These are phyloP conservation scores for Ptychobarbus kaznakovi DNA, from an alignment of 2,797 vertebrate species.

Conservation along the genomic window DNA sequence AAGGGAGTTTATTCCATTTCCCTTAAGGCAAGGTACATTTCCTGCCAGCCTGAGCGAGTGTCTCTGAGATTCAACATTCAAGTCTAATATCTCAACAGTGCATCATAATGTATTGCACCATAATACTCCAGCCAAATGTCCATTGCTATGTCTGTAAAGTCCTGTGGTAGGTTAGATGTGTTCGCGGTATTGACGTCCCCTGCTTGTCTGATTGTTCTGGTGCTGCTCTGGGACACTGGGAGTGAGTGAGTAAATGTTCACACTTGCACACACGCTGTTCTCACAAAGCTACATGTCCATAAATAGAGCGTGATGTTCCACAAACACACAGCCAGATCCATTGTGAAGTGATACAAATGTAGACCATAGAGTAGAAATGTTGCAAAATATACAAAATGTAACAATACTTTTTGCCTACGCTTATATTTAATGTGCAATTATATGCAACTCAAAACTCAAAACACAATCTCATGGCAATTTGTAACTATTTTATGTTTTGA, in stretches of 20 bases:
- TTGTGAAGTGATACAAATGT: neutral
- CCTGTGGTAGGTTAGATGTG: neutral
- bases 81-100: conserved; percentile 12
- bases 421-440: neutral
- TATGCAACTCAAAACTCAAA: neutral
- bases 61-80: conserved; percentile 33
- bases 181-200: neutral
- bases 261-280: conserved; percentile 23
- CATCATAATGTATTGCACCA: neutral
- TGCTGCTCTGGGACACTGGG: conserved; percentile 18
- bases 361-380: neutral
- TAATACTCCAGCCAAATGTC: conserved; percentile 10
- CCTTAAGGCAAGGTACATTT: neutral
- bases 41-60: neutral
- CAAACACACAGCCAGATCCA: neutral
- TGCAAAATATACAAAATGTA: neutral
- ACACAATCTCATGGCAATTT: neutral
- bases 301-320: neutral
- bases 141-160: neutral
- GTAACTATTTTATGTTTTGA: neutral
- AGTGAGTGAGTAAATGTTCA: neutral
- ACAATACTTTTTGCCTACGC: neutral
- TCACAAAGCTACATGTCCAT: neutral
- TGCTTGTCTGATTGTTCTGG: neutral
- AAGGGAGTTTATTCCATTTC: conserved; percentile 19